phyloP scores from a whole-genome alignment of 2,113 vertebrate species.

The Clarias macrocephalus region DNA sequence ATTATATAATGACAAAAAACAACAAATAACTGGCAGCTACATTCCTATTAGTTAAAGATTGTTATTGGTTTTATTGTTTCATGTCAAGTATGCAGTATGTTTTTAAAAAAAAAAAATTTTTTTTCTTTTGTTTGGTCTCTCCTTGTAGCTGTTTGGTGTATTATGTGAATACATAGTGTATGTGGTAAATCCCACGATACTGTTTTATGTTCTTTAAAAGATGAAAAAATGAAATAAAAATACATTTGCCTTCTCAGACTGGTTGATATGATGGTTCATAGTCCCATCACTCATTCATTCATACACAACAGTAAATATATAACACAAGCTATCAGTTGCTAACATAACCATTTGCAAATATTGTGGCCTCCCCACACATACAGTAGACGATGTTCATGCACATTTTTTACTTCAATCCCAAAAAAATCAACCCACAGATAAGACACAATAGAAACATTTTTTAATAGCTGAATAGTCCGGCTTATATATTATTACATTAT shows the following conservation, averaged over 20 bases:
- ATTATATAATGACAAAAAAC: conserved; percentile 48
- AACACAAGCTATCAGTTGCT: neutral
- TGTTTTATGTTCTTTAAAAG: conserved; percentile 83
- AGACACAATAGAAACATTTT: too few species aligned
- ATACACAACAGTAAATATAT: neutral
- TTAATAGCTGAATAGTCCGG: too few species aligned
- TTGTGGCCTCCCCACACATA: too few species aligned
- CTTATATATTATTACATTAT: too few species aligned
- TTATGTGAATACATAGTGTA: conserved; percentile 85
- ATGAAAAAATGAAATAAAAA: conserved; percentile 56
- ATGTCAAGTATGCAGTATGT: conserved; percentile 84
- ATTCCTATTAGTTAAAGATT: conserved; percentile 76
- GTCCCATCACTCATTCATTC: neutral
- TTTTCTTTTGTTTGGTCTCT: conserved; percentile 80
- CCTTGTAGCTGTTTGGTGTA: conserved; percentile 84
- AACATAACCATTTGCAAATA: neutral
- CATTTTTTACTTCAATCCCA: too few species aligned
- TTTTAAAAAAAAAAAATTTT: conserved; percentile 70
- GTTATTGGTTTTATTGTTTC: conserved; percentile 73
- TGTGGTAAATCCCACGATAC: conserved; percentile 79
- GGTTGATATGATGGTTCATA: neutral
- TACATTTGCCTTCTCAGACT: neutral
- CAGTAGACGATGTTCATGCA: too few species aligned
- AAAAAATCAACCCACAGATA: too few species aligned
- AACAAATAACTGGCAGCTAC: conserved; percentile 78